Base-by-base conservation (phyloP, 2,888 invertebrate genomes). In the Lithodes maja region DNA sequence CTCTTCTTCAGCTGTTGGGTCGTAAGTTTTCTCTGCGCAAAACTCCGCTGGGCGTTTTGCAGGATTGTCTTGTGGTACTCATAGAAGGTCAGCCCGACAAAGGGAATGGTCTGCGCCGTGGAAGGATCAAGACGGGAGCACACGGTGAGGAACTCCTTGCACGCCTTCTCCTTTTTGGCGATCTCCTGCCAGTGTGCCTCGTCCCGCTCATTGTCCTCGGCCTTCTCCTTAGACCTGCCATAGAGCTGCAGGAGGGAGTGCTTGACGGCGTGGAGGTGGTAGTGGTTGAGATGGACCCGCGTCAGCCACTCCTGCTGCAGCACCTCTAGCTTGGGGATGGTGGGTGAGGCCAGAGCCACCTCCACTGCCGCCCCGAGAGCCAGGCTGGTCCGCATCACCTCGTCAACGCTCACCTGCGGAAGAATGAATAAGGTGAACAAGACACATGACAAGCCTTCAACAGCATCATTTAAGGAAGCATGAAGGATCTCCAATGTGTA, bases 241-340 rank as follows among this genome's bases (percentile, higher is more conserved):
- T 96, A 96, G 80, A 97, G 93, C 93, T 98, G 98, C 85, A 97
- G 95, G 55, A 98, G 94, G 0, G 97, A 96, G 93, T 98, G 98
- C 92, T 97, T 97, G 12, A 97, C 95, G 0, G 97, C 95, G 93
- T 97, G 97, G 92, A 97, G 95, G 92, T 97, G 97, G 93, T 97
- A 98, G 94, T 98, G 98, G 93, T 97, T 96, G 0, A 96, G 96
- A 94, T 98, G 97, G 15, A 90, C 89, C 33, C 85, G 79, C n/a
- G 50, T 2, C 9, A 83, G 74, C 91, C 91, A 91, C 54, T 89
- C 86, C 52, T 69, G 50, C 77, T 88, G 91, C 49, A 91, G 90
- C 2, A 90, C 87, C 79, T 91, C 91, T 12, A 90, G 69, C 17
- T 78, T 79, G 9, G 68, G 54, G 52, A 90, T 87, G 75, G 91